Base-by-base conservation (phyloP, 2,888 invertebrate genomes). In the Lampropteryx suffumata region DNA sequence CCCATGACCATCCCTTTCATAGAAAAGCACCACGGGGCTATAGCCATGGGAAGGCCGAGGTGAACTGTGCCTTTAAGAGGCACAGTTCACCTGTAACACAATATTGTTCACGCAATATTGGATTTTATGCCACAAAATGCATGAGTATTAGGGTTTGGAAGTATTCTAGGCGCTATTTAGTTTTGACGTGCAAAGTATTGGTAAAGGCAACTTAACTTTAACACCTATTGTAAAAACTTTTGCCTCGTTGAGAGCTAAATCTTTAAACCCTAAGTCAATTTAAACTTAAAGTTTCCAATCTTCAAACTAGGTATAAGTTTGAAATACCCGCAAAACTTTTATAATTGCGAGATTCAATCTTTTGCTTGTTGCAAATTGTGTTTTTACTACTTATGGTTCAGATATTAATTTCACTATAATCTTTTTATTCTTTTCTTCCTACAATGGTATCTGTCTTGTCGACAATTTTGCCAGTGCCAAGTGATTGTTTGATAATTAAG, bases 11-110 rank as follows among this genome's bases (percentile, higher is more conserved):
- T 28, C 35, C 39, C 17, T 24, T 8, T 9, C 45, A 59, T 57
- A 60, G 64, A 59, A 67, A 65, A 64, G 58, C 59, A 58, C 67
- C 60, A 61, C 54, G 57, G 14, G 4, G 10, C 29, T 37, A 28
- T 17, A 30, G 12, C 9, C 13, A 11, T 55, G 54, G 50, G 41
- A 54, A 66, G 62, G 65, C 69, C 62, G 65, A 48, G 50, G 40
- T 64, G 62, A 55, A 55, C 45, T 67, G 66, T 65, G 65, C 57
- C 61, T 60, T 50, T 50, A 28, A 48, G 55, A 52, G 52, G 49
- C n/a, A n/a, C n/a, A n/a, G n/a, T n/a, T n/a, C n/a, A n/a, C n/a
- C n/a, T n/a, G n/a, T n/a, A n/a, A n/a, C n/a, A n/a, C n/a, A n/a
- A n/a, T n/a, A n/a, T n/a, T n/a, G n/a, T n/a, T n/a, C n/a, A n/a